Percentiles rank a stretch among this genome's conserved stretches.
Evolutionary conservation across 2,113 vertebrate species (phyloP).

Genomic region (Mesoclemmys tuberculata): DNA sequence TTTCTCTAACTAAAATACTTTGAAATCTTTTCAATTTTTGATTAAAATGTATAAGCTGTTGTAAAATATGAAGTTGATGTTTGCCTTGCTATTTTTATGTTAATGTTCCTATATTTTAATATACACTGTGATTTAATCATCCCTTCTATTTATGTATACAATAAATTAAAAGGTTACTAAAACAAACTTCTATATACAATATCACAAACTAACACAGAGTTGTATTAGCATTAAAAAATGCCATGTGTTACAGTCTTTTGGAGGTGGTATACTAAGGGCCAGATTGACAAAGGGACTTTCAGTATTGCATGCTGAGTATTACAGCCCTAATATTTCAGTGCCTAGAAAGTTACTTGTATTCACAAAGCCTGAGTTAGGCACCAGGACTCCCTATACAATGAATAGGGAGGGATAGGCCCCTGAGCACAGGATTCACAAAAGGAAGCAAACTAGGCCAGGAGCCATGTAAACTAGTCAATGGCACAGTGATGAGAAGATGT

Average conservation of each 20-base stretch:
- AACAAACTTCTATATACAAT: neutral
- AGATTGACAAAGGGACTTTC: no score
- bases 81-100: neutral
- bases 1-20: neutral
- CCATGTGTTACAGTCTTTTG: neutral
- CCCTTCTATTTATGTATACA: neutral
- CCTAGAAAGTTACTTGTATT: no score
- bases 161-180: neutral
- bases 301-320: no score
- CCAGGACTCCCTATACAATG: no score
- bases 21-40: neutral
- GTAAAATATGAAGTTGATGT: neutral
- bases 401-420: no score
- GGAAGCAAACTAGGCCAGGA: no score
- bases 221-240: neutral
- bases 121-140: neutral
- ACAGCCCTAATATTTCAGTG: no score
- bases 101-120: neutral
- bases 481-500: no score
- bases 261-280: accelerated
- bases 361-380: no score
- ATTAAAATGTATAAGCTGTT: neutral
- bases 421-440: no score
- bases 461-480: no score
- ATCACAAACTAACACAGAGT: neutral